Percentiles rank a stretch among this genome's conserved stretches.
These are phyloP conservation scores for Dynastes hyllus DNA, from an alignment of 2,888 invertebrate genomes.

Conservation along the genomic window DNA sequence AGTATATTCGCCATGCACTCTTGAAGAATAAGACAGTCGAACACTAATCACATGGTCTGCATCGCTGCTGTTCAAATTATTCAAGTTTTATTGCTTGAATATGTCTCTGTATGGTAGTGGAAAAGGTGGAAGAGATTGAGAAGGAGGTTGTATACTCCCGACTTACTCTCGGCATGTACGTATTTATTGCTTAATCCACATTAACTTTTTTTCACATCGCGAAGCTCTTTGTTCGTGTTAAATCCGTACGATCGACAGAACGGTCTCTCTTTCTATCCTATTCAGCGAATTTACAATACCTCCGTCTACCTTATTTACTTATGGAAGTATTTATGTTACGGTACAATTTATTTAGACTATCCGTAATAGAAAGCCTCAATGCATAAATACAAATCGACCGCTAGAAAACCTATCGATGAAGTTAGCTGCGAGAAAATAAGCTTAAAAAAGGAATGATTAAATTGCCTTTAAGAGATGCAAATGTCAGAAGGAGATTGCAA, in stretches of 20 bases:
- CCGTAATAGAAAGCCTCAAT: not conserved
- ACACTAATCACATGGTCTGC: constrained; percentile 34
- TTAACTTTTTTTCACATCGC: constrained; percentile 30
- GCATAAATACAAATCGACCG: constrained; percentile 12
- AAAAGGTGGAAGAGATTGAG: constrained; percentile 24
- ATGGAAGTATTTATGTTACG: constrained; percentile 5
- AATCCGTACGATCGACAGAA: constrained; percentile 11
- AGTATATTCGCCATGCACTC: not conserved
- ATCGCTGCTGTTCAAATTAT: constrained; percentile 46
- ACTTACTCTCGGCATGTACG: constrained; percentile 12
- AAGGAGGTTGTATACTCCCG: constrained; percentile 20
- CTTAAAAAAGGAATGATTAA: not conserved
- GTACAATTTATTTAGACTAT: constrained; percentile 10
- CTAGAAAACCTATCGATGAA: not conserved
- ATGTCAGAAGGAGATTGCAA: not conserved
- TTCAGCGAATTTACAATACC: constrained; percentile 20
- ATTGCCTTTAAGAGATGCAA: not conserved
- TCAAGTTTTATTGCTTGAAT: constrained; percentile 41
- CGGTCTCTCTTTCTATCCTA: constrained; percentile 14
- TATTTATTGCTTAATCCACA: constrained; percentile 46
- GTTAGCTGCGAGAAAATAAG: not conserved
- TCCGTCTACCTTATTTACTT: constrained; percentile 4
- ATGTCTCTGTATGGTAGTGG: constrained; percentile 36
- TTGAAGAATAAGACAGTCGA: constrained; percentile 36
- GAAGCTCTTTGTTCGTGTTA: constrained; percentile 31